Percentiles rank a stretch among this genome's conserved stretches.
These are phyloP conservation scores for Pyralis farinalis DNA, from an alignment of 2,888 invertebrate genomes.

Conservation along the genomic window DNA sequence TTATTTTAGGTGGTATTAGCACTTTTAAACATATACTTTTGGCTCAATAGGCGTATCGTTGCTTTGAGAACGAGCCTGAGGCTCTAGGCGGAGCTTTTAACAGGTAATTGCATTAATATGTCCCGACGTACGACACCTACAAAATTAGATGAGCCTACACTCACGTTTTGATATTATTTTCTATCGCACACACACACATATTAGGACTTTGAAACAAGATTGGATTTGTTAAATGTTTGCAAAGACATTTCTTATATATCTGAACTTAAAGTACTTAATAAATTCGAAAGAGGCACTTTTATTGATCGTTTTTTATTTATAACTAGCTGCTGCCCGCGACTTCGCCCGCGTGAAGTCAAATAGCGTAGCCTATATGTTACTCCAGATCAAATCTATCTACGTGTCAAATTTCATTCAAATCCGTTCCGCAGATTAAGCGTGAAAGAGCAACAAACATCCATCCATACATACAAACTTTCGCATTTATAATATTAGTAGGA, in stretches of 20 bases:
- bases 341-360: too few species aligned
- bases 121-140: slow-evolving; percentile 59
- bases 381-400: too few species aligned
- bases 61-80: slow-evolving; percentile 55
- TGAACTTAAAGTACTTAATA: too few species aligned
- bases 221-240: not conserved
- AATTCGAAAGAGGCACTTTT: too few species aligned
- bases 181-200: slow-evolving; percentile 17
- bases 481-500: too few species aligned
- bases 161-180: slow-evolving; percentile 28
- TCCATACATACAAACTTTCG: too few species aligned
- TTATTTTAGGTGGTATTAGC: slow-evolving; percentile 21
- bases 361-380: too few species aligned
- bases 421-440: too few species aligned
- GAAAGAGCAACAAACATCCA: too few species aligned
- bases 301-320: too few species aligned
- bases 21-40: slow-evolving; percentile 21
- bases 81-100: slow-evolving; percentile 67
- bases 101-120: slow-evolving; percentile 73
- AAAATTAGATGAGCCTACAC: slow-evolving; percentile 50
- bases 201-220: slow-evolving; percentile 6
- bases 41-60: slow-evolving; percentile 37
- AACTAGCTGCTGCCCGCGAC: too few species aligned
- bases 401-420: too few species aligned
- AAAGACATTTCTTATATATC: not conserved